phyloP scores from a whole-genome alignment of 1,140 invertebrate genomes.

The Thaumetopoea pityocampa region DNA sequence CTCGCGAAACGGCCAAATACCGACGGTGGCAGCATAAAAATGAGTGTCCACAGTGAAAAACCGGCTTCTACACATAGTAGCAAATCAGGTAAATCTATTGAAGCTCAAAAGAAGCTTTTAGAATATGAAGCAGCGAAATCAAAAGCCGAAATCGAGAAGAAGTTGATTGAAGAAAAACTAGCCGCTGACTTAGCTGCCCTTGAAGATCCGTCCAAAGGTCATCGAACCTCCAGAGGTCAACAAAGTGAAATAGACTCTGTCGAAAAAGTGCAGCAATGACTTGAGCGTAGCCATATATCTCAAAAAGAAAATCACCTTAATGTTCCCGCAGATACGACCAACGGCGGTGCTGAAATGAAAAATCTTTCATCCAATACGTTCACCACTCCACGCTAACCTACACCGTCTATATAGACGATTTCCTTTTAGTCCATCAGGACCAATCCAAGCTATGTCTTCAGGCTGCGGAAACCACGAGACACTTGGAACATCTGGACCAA shows the following conservation, averaged over 20 bases:
- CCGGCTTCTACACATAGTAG: too few species aligned
- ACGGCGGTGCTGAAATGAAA: too few species aligned
- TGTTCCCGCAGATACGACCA: too few species aligned
- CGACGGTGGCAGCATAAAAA: too few species aligned
- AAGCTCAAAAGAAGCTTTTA: too few species aligned
- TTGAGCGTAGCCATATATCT: slow-evolving; percentile 7
- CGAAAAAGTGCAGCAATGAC: slow-evolving; percentile 9
- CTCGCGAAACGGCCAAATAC: too few species aligned
- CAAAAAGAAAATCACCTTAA: slow-evolving; percentile 12
- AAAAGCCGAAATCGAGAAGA: slow-evolving; percentile 15
- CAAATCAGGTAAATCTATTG: too few species aligned
- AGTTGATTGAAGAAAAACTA: slow-evolving; percentile 16
- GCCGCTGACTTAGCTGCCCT: slow-evolving; percentile 12
- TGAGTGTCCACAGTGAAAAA: too few species aligned
- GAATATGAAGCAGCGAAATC: slow-evolving; percentile 16
- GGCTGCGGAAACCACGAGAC: slow-evolving; percentile 12
- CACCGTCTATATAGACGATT: too few species aligned
- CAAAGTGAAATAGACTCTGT: neutral
- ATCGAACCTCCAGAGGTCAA: slow-evolving; percentile 1
- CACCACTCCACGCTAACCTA: too few species aligned
- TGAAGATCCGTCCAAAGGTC: too few species aligned
- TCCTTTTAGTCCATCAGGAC: slow-evolving; percentile 16
- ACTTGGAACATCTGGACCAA: slow-evolving; percentile 20
- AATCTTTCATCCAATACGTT: slow-evolving; percentile 3
- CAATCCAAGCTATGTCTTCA: slow-evolving; percentile 10